Evolutionary conservation across 1,140 invertebrate species (phyloP), one percentile per base, ranked within the genome.

Genomic region (Medauroidea extradentata): DNA sequence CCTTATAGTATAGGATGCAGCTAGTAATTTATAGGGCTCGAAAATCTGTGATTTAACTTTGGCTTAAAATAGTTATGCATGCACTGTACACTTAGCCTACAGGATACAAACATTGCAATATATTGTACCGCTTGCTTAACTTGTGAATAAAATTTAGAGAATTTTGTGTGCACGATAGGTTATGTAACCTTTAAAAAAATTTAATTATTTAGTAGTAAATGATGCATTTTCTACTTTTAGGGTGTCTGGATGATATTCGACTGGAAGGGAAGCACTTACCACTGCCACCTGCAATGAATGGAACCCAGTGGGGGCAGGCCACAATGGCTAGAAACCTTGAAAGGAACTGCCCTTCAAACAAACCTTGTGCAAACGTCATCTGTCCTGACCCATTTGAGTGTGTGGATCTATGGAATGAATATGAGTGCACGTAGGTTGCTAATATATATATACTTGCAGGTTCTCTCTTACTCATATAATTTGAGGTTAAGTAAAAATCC

Each of bases 391-490:
- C 93, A n/a, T 94, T 96, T 73, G 90, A 94, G 64, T 99, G 96
- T 76, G 89, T 94, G 27, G 94, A 98, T 76, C 83, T 97, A 0
- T 99, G 95, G 95, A 94, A 92, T 75, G 88, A 93, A 76, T 93
- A 94, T 68, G 94, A 97, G 69, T 99, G 95, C 93, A 94, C 92
- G 94, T 98, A 79, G 88, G 91, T 87, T 69, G n/a, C n/a, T n/a
- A n/a, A n/a, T 9, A 43, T 2, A 53, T 44, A n/a, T 9, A 42
- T 44, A 25, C 29, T 3, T 51, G 23, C 3, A 25, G 1, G 29
- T 51, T 51, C 16, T 49, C 11, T 49, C 1, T 2, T 2, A 49
- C 14, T 16, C 14, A 13, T 49, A 18, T 49, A 2, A 23, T 1
- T 41, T 41, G 39, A 41, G 39, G n/a, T n/a, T n/a, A n/a, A n/a